A percentile compares a stretch with the other conserved stretches of the same genome.
phyloP scores from a whole-genome alignment of 2,888 invertebrate genomes.

The Trichogramma evanescens region DNA sequence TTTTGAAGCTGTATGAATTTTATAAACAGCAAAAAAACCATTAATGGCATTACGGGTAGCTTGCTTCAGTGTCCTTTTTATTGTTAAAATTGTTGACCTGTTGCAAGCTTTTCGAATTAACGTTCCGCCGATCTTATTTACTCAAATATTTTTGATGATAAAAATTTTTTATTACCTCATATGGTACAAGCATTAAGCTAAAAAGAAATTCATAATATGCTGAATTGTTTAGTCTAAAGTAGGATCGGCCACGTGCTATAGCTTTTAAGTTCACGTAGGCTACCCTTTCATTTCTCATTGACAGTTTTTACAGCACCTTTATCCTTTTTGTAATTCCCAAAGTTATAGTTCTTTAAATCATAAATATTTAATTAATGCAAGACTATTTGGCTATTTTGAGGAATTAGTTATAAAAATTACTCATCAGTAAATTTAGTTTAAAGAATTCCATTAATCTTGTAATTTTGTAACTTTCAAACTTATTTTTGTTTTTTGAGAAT shows the following conservation, averaged over 20 bases:
- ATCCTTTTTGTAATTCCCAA: conserved; percentile 22
- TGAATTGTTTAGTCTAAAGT: conserved; percentile 14
- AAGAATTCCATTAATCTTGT: too few species aligned
- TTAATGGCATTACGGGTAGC: conserved; percentile 16
- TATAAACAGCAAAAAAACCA: conserved; percentile 10
- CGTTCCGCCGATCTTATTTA: conserved; percentile 18
- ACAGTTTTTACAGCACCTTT: conserved; percentile 30
- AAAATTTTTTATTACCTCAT: too few species aligned
- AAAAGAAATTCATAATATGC: too few species aligned
- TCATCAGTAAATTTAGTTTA: too few species aligned
- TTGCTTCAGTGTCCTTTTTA: conserved; percentile 13
- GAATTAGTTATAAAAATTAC: neutral
- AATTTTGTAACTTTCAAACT: neutral
- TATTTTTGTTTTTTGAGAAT: neutral
- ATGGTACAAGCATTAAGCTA: too few species aligned
- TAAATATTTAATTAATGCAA: conserved; percentile 33
- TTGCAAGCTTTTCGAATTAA: conserved; percentile 15
- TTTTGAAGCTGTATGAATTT: conserved; percentile 14
- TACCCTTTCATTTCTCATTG: conserved; percentile 27
- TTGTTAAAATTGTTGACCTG: conserved; percentile 4
- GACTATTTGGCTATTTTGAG: conserved; percentile 36
- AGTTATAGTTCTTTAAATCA: conserved; percentile 22
- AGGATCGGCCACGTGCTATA: conserved; percentile 39
- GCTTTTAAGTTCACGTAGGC: conserved; percentile 29
- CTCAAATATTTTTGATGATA: neutral